phyloP scores from a whole-genome alignment of 2,113 vertebrate genomes.

The Lucifuga dentata region DNA sequence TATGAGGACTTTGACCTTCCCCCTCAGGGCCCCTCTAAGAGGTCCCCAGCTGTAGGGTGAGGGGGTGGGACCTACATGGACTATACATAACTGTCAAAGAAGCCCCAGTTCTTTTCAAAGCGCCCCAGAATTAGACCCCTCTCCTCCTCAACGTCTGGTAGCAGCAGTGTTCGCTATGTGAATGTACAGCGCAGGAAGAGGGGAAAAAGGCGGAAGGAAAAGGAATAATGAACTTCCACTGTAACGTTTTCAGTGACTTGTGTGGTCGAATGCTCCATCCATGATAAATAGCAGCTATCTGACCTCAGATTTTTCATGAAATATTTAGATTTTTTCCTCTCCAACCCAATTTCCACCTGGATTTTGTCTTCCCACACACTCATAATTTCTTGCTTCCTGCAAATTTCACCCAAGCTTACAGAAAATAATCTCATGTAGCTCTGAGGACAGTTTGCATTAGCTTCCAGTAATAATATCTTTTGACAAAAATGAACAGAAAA shows the following conservation, averaged over 20 bases:
- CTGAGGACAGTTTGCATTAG: too few relatives aligned
- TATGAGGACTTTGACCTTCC: conserved; percentile 69
- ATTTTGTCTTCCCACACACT: too few relatives aligned
- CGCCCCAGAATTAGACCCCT: conserved; percentile 35
- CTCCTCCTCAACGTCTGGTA: conserved; percentile 10
- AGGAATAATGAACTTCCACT: conserved; percentile 20
- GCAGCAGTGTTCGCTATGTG: conserved; percentile 13
- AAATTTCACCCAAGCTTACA: too few relatives aligned
- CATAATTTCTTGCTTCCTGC: too few relatives aligned
- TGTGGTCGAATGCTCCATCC: conserved; percentile 10
- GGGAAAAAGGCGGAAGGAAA: conserved; percentile 4
- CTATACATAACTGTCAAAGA: conserved; percentile 69
- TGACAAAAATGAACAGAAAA: too few relatives aligned
- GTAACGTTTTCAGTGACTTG: not conserved
- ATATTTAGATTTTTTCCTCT: too few relatives aligned
- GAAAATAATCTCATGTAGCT: too few relatives aligned
- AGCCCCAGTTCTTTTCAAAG: conserved; percentile 60
- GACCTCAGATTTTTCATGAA: too few relatives aligned
- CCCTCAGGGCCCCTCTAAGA: conserved; percentile 71
- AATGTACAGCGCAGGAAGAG: not conserved
- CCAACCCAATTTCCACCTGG: too few relatives aligned
- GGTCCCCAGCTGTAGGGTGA: conserved; percentile 69
- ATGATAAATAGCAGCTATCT: conserved; percentile 21
- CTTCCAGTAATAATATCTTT: too few relatives aligned
- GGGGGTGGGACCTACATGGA: conserved; percentile 45